Conservation (phyloP, 2,888 invertebrate genomes). For the Dicyrtomina minuta region DNA sequence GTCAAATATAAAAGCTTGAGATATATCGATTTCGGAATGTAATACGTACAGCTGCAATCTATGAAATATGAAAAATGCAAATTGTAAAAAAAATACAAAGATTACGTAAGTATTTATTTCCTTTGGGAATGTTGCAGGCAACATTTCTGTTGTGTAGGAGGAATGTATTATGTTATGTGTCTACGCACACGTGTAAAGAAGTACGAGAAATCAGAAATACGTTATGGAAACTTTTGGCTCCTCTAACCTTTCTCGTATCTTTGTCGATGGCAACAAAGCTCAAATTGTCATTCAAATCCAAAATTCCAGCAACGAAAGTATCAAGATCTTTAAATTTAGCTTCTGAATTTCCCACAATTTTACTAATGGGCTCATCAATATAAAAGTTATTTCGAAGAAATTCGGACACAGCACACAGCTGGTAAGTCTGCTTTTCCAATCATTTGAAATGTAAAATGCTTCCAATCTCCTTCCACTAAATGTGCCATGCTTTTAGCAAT, state of each 20-base stretch:
- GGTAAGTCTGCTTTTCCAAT: no score
- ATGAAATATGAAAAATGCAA: no score
- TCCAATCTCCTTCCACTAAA: no score
- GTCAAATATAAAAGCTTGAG: constrained; percentile 11
- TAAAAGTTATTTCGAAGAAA: constrained; percentile 9
- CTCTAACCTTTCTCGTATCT: constrained; percentile 41
- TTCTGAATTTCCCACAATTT: constrained; percentile 40
- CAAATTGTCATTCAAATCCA: constrained; percentile 43
- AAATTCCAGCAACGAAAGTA: constrained; percentile 35
- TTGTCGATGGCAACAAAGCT: constrained; percentile 45
- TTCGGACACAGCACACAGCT: no score
- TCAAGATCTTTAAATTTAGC: constrained; percentile 41
- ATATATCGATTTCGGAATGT: constrained; percentile 4
- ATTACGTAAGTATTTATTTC: background rate
- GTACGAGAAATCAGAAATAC: no score
- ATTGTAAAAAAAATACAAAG: no score
- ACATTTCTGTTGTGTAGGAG: background rate
- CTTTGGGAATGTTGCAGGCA: no score
- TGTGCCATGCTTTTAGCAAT: no score
- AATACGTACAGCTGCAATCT: no score
- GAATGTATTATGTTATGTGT: background rate
- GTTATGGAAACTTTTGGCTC: no score
- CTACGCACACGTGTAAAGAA: no score
- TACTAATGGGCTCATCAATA: constrained; percentile 42
- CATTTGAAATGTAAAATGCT: no score